phyloP scores from a whole-genome alignment of 2,888 invertebrate genomes.

The Epinotia demarniana region DNA sequence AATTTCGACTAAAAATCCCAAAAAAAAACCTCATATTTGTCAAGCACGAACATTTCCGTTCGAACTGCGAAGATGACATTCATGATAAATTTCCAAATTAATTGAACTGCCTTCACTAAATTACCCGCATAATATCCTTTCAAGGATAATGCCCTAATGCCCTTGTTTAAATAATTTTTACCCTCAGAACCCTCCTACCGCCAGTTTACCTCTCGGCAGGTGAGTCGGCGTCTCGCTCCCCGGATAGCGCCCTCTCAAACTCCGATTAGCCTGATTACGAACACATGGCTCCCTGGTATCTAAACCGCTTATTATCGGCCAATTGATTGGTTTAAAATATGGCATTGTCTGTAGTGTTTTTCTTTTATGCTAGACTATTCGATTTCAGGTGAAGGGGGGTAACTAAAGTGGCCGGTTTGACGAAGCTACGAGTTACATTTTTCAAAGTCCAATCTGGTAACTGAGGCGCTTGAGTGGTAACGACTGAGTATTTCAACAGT shows the following conservation, averaged over 20 bases:
- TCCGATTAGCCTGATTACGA: conserved; percentile 47
- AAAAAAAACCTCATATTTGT: neutral
- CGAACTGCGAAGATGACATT: neutral
- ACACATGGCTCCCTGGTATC: conserved; percentile 51
- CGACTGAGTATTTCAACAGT: too few relatives aligned
- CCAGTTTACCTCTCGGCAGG: conserved; percentile 28
- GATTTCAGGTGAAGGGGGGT: neutral
- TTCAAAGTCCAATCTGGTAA: too few relatives aligned
- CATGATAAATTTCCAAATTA: neutral
- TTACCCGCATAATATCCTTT: neutral
- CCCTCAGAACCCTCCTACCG: neutral
- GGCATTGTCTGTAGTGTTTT: conserved; percentile 38
- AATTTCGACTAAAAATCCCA: too few relatives aligned
- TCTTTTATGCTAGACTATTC: neutral
- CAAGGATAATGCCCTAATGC: neutral
- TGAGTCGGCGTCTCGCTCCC: conserved; percentile 39
- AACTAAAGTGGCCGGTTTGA: neutral
- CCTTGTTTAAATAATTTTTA: neutral
- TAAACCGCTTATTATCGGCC: conserved; percentile 47
- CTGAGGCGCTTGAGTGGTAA: too few relatives aligned
- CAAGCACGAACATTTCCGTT: neutral
- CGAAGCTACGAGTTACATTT: too few relatives aligned
- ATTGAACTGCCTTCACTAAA: neutral
- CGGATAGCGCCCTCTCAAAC: conserved; percentile 24
- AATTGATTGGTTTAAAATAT: conserved; percentile 50